phyloP scores from a whole-genome alignment of 2,888 invertebrate genomes.

The Drosophila putrida region DNA sequence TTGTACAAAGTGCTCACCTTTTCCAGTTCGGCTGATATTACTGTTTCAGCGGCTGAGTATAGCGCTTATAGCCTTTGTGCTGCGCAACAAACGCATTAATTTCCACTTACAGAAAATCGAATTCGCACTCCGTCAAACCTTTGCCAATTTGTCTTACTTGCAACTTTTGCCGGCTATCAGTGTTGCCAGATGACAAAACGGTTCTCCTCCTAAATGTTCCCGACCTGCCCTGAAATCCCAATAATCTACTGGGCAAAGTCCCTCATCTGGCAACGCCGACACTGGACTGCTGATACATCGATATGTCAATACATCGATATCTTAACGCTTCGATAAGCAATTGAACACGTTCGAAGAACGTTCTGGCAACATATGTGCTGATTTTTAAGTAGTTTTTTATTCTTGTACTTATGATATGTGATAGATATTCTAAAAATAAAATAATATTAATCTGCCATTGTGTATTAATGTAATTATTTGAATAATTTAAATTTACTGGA shows the following conservation, averaged over 20 bases:
- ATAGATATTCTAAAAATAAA: too few species aligned
- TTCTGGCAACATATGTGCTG: slow-evolving; percentile 7
- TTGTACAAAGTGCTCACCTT: slow-evolving; percentile 50
- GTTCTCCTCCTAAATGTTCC: too few species aligned
- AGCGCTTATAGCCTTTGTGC: slow-evolving; percentile 35
- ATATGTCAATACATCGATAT: slow-evolving; percentile 4
- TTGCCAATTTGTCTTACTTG: slow-evolving; percentile 29
- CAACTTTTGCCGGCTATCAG: slow-evolving; percentile 54
- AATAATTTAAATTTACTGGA: neutral
- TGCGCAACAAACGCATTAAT: slow-evolving; percentile 63
- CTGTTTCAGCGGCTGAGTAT: slow-evolving; percentile 44
- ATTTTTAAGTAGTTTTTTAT: neutral
- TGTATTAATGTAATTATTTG: too few species aligned
- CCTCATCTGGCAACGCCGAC: slow-evolving; percentile 42
- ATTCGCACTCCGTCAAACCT: neutral
- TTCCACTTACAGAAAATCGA: slow-evolving; percentile 2
- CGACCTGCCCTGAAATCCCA: too few species aligned
- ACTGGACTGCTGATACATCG: slow-evolving; percentile 9
- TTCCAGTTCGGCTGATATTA: slow-evolving; percentile 29
- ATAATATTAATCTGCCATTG: neutral
- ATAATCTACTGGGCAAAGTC: too few species aligned
- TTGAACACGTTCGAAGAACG: neutral
- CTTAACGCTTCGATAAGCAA: neutral
- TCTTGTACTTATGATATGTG: too few species aligned
- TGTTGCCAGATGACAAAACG: neutral